Percentiles rank a stretch among this genome's conserved stretches.
These are phyloP conservation scores for Gryllus bimaculatus DNA, from an alignment of 1,140 invertebrate genomes.

Conservation along the genomic window DNA sequence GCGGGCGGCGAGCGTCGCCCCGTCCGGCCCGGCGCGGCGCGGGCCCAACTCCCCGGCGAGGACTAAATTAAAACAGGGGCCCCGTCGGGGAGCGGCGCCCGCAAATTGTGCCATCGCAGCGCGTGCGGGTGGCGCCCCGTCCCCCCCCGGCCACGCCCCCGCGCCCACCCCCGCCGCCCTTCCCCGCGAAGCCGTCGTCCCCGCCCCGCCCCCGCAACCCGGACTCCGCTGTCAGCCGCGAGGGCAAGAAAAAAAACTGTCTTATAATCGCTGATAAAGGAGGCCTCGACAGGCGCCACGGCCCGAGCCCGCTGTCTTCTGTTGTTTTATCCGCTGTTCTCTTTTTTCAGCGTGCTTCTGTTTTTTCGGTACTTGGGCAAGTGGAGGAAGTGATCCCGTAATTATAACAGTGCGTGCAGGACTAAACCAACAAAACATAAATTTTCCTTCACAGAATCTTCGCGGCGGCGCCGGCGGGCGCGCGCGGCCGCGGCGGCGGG, in stretches of 20 bases:
- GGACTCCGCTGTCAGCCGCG: background rate
- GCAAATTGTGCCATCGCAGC: background rate
- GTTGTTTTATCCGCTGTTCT: background rate
- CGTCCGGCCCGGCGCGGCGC: background rate
- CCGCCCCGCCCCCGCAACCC: no score
- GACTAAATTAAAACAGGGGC: constrained; percentile 2
- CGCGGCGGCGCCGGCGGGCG: no score
- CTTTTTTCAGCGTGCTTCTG: background rate
- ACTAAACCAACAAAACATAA: constrained; percentile 5
- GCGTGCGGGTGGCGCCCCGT: no score
- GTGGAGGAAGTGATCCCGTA: constrained; percentile 2
- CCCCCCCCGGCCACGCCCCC: background rate
- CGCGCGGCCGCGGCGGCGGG: no score
- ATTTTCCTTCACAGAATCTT: constrained; percentile 5
- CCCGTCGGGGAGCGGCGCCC: no score
- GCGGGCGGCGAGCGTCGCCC: no score
- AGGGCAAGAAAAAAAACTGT: background rate
- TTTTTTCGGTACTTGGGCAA: background rate
- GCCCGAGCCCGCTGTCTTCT: background rate
- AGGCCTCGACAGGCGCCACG: background rate
- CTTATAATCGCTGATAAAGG: background rate
- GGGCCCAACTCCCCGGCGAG: background rate
- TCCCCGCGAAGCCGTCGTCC: background rate
- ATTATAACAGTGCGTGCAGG: background rate
- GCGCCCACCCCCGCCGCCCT: no score